phyloP scores from a whole-genome alignment of 2,888 invertebrate genomes.

The Stramonita haemastoma region DNA sequence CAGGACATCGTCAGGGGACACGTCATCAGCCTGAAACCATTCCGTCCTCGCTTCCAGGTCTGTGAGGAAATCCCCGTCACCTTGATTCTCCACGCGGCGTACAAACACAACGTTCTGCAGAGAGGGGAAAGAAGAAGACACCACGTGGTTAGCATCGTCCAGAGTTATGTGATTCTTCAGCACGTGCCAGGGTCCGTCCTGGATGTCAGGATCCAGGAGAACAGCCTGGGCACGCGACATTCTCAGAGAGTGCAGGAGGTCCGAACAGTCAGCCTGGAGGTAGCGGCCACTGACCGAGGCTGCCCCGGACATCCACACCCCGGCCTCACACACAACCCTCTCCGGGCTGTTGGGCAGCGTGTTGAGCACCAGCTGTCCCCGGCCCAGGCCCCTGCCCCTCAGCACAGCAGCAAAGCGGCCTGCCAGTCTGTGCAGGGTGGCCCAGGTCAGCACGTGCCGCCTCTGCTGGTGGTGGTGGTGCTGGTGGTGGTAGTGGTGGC shows the following conservation, averaged over 20 bases:
- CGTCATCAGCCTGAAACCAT: conserved; percentile 5
- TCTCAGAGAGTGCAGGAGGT: neutral
- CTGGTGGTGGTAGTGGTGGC: no score
- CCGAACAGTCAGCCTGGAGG: conserved; percentile 33
- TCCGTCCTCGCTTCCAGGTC: neutral
- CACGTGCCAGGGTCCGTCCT: conserved; percentile 20
- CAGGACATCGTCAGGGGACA: neutral
- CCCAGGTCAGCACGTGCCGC: conserved; percentile 20
- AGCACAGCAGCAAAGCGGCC: conserved; percentile 31
- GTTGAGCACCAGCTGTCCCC: conserved; percentile 19
- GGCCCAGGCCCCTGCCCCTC: neutral
- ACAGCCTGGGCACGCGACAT: neutral
- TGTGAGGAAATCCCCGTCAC: neutral
- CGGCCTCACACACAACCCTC: conserved; percentile 23
- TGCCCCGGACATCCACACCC: conserved; percentile 22
- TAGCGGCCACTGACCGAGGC: conserved; percentile 11
- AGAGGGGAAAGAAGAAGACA: neutral
- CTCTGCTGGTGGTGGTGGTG: no score
- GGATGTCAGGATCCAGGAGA: conserved; percentile 30
- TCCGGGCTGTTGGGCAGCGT: no score
- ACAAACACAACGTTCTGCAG: conserved; percentile 1
- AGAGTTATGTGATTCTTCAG: conserved; percentile 4
- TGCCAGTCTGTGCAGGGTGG: neutral
- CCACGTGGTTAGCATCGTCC: neutral
- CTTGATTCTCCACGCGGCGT: neutral